Percentiles rank a stretch among this genome's conserved stretches.
Evolutionary conservation across 2,113 vertebrate species (phyloP).

Genomic region (Pterocles gutturalis): DNA sequence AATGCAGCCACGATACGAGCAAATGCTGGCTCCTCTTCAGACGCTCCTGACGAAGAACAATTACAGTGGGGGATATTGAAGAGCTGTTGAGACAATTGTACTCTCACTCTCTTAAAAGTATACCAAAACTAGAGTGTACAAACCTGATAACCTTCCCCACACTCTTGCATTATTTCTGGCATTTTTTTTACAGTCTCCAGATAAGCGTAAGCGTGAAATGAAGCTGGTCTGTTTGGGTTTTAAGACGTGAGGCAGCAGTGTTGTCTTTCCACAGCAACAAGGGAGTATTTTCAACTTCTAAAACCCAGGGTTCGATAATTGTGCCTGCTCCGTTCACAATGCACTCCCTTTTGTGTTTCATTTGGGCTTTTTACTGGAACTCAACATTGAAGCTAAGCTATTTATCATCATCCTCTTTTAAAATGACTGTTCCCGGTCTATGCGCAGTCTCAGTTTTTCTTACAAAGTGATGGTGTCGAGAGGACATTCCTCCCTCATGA

Average conservation of each 20-base stretch:
- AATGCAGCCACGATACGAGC: neutral
- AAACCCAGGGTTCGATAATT: neutral
- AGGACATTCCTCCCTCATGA: neutral
- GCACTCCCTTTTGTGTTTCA: neutral
- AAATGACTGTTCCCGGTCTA: neutral
- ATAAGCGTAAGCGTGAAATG: neutral
- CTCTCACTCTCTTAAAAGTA: neutral
- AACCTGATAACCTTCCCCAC: neutral
- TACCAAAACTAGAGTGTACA: conserved; percentile 14
- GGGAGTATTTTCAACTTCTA: neutral
- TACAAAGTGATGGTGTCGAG: neutral
- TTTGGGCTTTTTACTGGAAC: conserved; percentile 37
- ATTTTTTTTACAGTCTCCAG: neutral
- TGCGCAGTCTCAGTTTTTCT: neutral
- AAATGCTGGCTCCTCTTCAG: conserved; percentile 4
- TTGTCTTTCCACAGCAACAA: neutral
- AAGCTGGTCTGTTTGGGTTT: neutral
- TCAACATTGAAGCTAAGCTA: conserved; percentile 38
- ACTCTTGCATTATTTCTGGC: conserved; percentile 3
- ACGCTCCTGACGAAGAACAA: neutral
- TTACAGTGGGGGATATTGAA: neutral
- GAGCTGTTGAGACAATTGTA: conserved; percentile 25
- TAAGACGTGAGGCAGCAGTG: neutral
- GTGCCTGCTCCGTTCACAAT: neutral
- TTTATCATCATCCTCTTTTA: conserved; percentile 26